Base-by-base conservation (phyloP, 2,888 invertebrate genomes). In the Rotaria sp. region DNA sequence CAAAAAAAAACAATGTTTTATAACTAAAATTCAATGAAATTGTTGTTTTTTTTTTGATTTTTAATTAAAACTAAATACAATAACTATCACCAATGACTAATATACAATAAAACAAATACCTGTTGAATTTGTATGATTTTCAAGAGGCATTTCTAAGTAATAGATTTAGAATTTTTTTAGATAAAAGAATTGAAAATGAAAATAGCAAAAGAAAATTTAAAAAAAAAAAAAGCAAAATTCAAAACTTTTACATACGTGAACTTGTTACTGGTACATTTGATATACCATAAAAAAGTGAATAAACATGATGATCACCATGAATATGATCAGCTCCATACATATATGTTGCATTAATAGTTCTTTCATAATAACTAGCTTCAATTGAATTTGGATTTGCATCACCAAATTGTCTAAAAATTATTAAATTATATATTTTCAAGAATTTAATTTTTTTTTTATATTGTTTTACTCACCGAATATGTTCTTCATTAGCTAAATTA, bases 311-410 rank as follows among this genome's bases (percentile, higher is more conserved):
- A 10, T 80, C 45, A 45, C 80, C 80, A 26, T 80, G 15, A 21
- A 80, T 80, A 80, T 80, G 41, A 45, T 45, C 45, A 11, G 80
- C 41, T 4, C 45, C 80, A 80, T 80, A 80, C 24, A n/a, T 45
- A 80, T 80, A 80, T 13, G 80, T 80, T 45, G 80, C 80, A 80
- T 80, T 45, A 13, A 80, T 80, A 26, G 80, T 80, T 80, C 80
- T 41, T 80, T 80, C 80, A n/a, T 80, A 80, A 45, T 80, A 80
- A 80, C 45, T 45, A 15, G 80, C 4, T 80, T 80, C 80, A 45
- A 80, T 80, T 13, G 80, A 80, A 45, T 80, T 80, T 45, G 80
- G 80, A 80, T 80, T 80, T 5, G 80, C 80, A 45, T 80, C 45
- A n/a, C 80, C 13, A 45, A 80, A 80, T 80, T 80, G 80, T 45